These are phyloP conservation scores for Heliconius congener DNA, from an alignment of 1,140 invertebrate species.

Conservation along the genomic window DNA sequence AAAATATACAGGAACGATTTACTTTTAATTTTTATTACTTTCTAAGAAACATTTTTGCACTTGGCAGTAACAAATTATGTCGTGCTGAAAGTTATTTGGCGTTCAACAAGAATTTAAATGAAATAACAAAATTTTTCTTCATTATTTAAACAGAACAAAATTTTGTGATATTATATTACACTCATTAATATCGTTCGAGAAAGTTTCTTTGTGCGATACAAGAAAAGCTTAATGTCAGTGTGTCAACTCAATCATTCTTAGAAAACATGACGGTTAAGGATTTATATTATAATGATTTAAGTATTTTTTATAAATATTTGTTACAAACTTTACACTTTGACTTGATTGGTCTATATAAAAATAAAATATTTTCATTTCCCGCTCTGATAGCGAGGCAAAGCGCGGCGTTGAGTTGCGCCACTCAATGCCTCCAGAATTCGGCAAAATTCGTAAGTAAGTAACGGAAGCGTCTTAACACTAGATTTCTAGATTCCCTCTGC, in stretches of 20 bases:
- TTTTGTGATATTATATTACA: background rate
- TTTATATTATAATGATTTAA: background rate
- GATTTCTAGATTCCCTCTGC: too few relatives aligned
- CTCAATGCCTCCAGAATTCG: too few relatives aligned
- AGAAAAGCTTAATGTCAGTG: background rate
- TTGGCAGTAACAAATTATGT: background rate
- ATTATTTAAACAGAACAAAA: background rate
- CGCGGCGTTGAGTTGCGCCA: too few relatives aligned
- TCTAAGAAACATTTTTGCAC: conserved; percentile 2
- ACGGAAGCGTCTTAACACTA: too few relatives aligned
- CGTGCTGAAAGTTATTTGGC: conserved; percentile 1
- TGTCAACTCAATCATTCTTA: background rate
- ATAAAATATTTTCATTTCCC: too few relatives aligned
- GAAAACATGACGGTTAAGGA: background rate
- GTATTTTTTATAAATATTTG: too few relatives aligned
- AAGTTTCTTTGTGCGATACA: background rate
- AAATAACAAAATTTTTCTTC: conserved; percentile 3
- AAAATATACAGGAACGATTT: background rate
- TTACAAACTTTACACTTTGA: too few relatives aligned
- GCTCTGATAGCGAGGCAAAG: too few relatives aligned
- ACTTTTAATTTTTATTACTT: background rate
- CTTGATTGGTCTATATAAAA: too few relatives aligned
- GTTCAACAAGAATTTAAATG: conserved; percentile 1
- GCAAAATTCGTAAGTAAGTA: too few relatives aligned
- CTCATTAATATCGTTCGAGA: background rate